Base-by-base conservation (phyloP, 2,888 invertebrate genomes). In the Eumerus sabulonum region DNA sequence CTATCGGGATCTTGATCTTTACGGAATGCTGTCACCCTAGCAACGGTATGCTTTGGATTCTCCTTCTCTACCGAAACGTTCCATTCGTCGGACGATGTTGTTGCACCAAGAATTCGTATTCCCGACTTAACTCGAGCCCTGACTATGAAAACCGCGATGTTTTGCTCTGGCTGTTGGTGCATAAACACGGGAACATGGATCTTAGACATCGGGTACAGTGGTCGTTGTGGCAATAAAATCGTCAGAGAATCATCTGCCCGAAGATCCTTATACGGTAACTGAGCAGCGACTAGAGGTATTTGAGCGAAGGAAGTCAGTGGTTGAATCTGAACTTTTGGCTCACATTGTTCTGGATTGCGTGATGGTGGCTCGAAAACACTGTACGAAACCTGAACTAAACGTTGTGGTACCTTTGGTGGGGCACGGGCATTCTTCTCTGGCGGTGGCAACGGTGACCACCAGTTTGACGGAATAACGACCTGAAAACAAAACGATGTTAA, bases 101-200 rank as follows among this genome's bases (percentile, higher is more conserved):
- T 93, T 18, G 95, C 96, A 81, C 95, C 95, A 86, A 97, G 90
- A 84, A 98, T 92, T 81, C 94, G 92, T 70, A 98, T 90, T 0
- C 97, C 98, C 57, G 95, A 94, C 88, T 97, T 96, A 62, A 97
- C 97, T 82, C 96, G 93, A 82, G 96, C 96, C 87, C 97, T 97
- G 90, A 98, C 93, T 76, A 96, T 94, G 86, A 98, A 94, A 47
- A 94, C 94, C 68, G 95, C 93, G 81, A 96, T 92, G 51, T 92
- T 90, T 83, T 92, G 90, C 83, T 92, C 92, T 17, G 92, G 90
- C 84, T 92, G 93, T 67, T 94, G 92, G 81, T 93, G 93, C 71
- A 98, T 91, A 85, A 96, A 96, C 35, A 97, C 96, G 0, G 98
- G 97, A 18, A 98, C 93, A 89, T 98, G 96, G 84, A 98, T 91